A percentile compares a stretch with the other conserved stretches of the same genome.
phyloP scores from a whole-genome alignment of 1,140 invertebrate genomes.

The Diploscapter pachys region DNA sequence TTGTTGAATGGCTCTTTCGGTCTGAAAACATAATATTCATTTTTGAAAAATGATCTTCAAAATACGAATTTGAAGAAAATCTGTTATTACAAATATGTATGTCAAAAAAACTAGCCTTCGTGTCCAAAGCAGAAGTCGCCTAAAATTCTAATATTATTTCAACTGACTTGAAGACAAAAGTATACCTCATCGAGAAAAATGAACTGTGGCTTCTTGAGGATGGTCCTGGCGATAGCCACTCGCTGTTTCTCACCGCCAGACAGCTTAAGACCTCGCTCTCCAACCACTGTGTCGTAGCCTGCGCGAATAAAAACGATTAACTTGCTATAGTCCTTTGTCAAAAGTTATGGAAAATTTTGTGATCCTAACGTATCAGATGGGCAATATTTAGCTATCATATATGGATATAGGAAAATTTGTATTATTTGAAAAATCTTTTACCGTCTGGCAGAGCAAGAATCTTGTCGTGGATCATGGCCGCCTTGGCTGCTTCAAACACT shows the following conservation, averaged over 20 bases:
- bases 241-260: slow-evolving; percentile 11
- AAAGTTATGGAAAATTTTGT: too few species aligned
- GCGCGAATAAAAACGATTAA: too few species aligned
- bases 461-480: slow-evolving; percentile 17
- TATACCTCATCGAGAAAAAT: slow-evolving; percentile 4
- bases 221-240: slow-evolving; percentile 4
- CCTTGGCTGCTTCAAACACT: slow-evolving; percentile 16
- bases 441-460: slow-evolving; percentile 5
- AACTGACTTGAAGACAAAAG: not conserved
- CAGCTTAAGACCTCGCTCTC: not conserved
- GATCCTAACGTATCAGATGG: too few species aligned
- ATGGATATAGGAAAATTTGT: too few species aligned
- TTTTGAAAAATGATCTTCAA: too few species aligned
- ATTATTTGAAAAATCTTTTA: too few species aligned
- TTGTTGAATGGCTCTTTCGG: slow-evolving; percentile 4
- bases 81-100: too few species aligned
- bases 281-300: slow-evolving; percentile 5
- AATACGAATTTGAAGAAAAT: too few species aligned
- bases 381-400: too few species aligned
- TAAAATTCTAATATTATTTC: not conserved
- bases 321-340: too few species aligned
- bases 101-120: too few species aligned
- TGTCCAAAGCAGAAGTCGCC: slow-evolving; percentile 13
- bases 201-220: slow-evolving; percentile 3
- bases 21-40: too few species aligned